A percentile compares a stretch with the other conserved stretches of the same genome.
phyloP scores from a whole-genome alignment of 2,797 vertebrate species.

The Lagodon rhomboides region DNA sequence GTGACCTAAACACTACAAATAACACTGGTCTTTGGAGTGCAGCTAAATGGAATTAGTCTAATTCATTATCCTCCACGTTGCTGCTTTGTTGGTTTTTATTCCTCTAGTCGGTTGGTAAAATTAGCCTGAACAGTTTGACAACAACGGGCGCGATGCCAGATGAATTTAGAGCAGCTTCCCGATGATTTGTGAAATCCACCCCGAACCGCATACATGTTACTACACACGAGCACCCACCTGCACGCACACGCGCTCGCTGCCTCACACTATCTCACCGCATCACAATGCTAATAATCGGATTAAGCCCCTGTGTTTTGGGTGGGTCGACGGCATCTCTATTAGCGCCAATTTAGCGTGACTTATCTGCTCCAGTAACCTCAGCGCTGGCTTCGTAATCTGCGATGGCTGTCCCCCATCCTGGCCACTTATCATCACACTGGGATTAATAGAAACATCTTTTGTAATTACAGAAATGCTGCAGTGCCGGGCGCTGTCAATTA shows the following conservation, averaged over 20 bases:
- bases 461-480: constrained; percentile 78
- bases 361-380: constrained; percentile 61
- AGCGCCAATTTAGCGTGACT: constrained; percentile 78
- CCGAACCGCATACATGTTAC: constrained; percentile 11
- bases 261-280: constrained; percentile 48
- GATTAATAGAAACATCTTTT: constrained; percentile 82
- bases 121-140: constrained; percentile 74
- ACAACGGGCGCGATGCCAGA: constrained; percentile 64
- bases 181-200: constrained; percentile 58
- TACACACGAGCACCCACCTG: constrained; percentile 26
- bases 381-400: constrained; percentile 64
- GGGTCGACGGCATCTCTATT: constrained; percentile 68
- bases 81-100: constrained; percentile 59
- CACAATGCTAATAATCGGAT: constrained; percentile 74
- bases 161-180: constrained; percentile 71
- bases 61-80: constrained; percentile 55
- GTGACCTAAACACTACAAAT: constrained; percentile 38
- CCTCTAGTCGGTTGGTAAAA: constrained; percentile 66
- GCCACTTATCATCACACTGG: constrained; percentile 75
- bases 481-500: constrained; percentile 70
- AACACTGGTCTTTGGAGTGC: constrained; percentile 37
- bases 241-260: not conserved
- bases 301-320: constrained; percentile 68
- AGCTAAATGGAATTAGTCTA: constrained; percentile 54
- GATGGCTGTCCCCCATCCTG: constrained; percentile 46